Percentiles rank a stretch among this genome's conserved stretches.
These are phyloP conservation scores for Nymphalis polychloros DNA, from an alignment of 2,888 invertebrate species.

Conservation along the genomic window DNA sequence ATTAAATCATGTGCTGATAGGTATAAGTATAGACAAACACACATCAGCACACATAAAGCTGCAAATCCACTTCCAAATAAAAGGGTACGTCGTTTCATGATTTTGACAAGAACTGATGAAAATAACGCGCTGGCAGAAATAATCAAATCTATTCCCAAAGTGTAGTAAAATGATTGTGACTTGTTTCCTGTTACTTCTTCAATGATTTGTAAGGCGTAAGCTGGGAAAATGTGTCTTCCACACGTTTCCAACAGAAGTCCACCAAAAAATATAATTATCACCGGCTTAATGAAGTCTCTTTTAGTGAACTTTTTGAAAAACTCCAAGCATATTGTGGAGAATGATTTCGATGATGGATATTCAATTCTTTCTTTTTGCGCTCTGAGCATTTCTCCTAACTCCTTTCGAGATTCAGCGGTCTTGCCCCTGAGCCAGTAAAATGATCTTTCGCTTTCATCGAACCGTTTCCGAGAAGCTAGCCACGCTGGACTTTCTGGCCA, in stretches of 20 bases:
- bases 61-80: conserved; percentile 56
- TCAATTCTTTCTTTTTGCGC: conserved; percentile 48
- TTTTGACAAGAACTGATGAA: conserved; percentile 55
- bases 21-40: conserved; percentile 52
- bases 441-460: conserved; percentile 70
- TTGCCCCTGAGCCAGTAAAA: conserved; percentile 78
- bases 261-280: conserved; percentile 49
- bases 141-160: conserved; percentile 54
- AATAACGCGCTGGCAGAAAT: conserved; percentile 52
- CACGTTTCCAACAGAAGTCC: conserved; percentile 53
- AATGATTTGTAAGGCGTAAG: conserved; percentile 61
- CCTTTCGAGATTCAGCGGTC: conserved; percentile 40
- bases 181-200: conserved; percentile 51
- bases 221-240: conserved; percentile 60
- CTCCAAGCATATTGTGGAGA: conserved; percentile 29
- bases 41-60: conserved; percentile 47
- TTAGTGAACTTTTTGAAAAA: conserved; percentile 53
- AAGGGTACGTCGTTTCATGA: conserved; percentile 55
- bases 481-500: conserved; percentile 84
- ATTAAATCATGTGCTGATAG: conserved; percentile 46
- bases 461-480: conserved; percentile 77
- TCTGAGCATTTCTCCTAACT: conserved; percentile 51
- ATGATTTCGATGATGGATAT: conserved; percentile 29
- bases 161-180: conserved; percentile 53
- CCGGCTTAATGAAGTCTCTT: conserved; percentile 58